Conservation (phyloP, 2,797 vertebrate genomes). For the Sylvilagus floridanus region DNA sequence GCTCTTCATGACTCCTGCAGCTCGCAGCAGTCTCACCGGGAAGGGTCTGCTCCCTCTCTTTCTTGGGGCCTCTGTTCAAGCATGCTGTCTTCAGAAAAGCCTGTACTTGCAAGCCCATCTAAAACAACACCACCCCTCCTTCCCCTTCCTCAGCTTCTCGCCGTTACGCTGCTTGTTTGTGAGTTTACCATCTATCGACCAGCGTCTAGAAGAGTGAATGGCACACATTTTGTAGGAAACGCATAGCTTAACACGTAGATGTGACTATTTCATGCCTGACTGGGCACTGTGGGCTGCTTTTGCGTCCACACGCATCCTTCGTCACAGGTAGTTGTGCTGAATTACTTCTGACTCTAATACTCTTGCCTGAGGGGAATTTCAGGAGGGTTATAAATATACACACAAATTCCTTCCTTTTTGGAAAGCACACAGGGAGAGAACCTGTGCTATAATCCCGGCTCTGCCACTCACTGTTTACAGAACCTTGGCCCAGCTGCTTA, state of each 20-base stretch:
- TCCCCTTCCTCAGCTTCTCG: not conserved
- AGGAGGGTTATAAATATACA: not conserved
- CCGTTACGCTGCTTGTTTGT: not conserved
- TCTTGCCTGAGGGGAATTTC: slow-evolving; percentile 46
- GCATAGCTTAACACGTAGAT: not conserved
- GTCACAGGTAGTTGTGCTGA: slow-evolving; percentile 13
- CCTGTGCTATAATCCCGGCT: slow-evolving; percentile 22
- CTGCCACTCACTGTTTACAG: slow-evolving; percentile 32
- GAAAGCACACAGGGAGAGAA: not conserved
- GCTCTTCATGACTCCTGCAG: not conserved
- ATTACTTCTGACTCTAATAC: slow-evolving; percentile 48
- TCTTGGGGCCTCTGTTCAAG: not conserved
- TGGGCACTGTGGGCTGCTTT: not conserved
- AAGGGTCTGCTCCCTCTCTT: fast-evolving
- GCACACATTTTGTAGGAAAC: not conserved
- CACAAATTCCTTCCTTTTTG: not conserved
- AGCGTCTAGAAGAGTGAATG: not conserved
- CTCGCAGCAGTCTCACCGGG: not conserved
- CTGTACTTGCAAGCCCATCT: not conserved
- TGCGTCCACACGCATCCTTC: not conserved
- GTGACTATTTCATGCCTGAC: not conserved
- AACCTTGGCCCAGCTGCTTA: slow-evolving; percentile 1
- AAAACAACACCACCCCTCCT: not conserved
- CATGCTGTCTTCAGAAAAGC: not conserved
- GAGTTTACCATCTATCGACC: not conserved